Conservation (phyloP, 2,797 vertebrate genomes). For the Propithecus perrieri region DNA sequence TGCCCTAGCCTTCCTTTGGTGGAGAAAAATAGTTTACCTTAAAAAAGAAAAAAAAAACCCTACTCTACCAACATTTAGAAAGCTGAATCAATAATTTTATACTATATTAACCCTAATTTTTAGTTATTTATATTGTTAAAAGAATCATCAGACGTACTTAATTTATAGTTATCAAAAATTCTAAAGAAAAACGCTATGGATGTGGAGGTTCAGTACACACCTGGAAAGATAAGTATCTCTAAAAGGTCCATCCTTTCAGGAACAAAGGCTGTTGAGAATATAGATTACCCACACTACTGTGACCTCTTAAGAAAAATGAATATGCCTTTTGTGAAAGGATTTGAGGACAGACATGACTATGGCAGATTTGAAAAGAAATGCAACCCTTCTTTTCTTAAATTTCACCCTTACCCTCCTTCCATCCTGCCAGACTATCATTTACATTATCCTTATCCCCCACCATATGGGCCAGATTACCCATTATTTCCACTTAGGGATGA, state of each 20-base stretch:
- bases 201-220: neutral
- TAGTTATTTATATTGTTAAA: slow-evolving; percentile 16
- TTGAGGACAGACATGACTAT: slow-evolving; percentile 75
- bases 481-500: slow-evolving; percentile 82
- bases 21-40: slow-evolving; percentile 14
- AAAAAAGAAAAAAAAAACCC: neutral
- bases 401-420: slow-evolving; percentile 59
- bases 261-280: slow-evolving; percentile 14
- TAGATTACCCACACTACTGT: neutral
- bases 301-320: slow-evolving; percentile 67
- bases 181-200: neutral
- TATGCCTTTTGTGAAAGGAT: slow-evolving; percentile 73
- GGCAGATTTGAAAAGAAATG: slow-evolving; percentile 78
- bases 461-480: neutral
- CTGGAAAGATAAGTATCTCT: slow-evolving; percentile 57
- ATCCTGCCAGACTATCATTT: slow-evolving; percentile 43
- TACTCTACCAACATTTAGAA: neutral
- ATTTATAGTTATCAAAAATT: neutral
- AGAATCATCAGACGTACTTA: neutral
- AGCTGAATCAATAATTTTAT: neutral
- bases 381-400: slow-evolving; percentile 74
- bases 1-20: neutral
- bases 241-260: neutral
- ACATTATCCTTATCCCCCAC: slow-evolving; percentile 57
- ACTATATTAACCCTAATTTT: neutral